phyloP scores from a whole-genome alignment of 2,888 invertebrate genomes.

The Tanytarsus gracilentus region DNA sequence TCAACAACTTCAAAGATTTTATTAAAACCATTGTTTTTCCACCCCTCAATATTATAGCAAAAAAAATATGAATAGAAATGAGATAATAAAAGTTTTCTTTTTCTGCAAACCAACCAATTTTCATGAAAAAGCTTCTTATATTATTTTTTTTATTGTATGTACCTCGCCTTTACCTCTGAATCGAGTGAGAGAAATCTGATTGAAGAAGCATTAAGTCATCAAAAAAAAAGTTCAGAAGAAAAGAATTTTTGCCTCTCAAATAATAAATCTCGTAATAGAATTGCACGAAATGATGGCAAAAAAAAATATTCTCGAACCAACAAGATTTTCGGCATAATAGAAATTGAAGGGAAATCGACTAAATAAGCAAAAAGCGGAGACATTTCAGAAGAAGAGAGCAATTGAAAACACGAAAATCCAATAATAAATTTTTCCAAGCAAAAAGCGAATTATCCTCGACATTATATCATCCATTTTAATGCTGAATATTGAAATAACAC shows the following conservation, averaged over 20 bases:
- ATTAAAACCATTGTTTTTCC: too few relatives aligned
- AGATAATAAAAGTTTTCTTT: neutral
- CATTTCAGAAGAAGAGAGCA: conserved; percentile 2
- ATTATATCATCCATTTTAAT: conserved; percentile 16
- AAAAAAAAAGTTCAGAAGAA: neutral
- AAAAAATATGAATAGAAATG: too few relatives aligned
- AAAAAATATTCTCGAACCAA: too few relatives aligned
- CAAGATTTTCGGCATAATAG: neutral
- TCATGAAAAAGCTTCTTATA: neutral
- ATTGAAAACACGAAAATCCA: conserved; percentile 15
- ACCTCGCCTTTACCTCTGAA: neutral
- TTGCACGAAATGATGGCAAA: too few relatives aligned
- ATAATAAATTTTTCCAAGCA: conserved; percentile 14
- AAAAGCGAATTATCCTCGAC: conserved; percentile 14
- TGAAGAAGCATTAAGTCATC: neutral
- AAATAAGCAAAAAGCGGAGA: conserved; percentile 7
- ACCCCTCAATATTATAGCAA: too few relatives aligned
- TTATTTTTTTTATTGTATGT: neutral
- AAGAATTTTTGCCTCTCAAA: neutral
- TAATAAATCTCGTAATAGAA: neutral
- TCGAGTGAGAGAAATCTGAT: neutral
- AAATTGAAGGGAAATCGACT: neutral
- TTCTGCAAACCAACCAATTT: neutral
- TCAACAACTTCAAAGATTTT: too few relatives aligned
- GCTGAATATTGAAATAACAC: conserved; percentile 24